Conservation (phyloP, 2,888 invertebrate genomes). For the Nymphalis polychloros region DNA sequence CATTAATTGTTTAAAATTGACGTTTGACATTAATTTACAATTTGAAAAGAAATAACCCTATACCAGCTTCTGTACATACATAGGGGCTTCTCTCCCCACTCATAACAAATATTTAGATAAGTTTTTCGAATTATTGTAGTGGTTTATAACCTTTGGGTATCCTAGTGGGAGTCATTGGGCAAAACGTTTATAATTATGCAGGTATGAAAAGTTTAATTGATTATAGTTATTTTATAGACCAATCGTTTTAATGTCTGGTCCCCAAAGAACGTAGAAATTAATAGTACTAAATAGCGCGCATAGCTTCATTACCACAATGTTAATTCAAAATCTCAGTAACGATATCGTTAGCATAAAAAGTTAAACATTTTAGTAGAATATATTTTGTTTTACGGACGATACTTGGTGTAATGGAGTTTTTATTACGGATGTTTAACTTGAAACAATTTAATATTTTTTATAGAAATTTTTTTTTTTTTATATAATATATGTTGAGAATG, state of each 20-base stretch:
- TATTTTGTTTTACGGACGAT: constrained; percentile 18
- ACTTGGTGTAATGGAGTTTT: constrained; percentile 13
- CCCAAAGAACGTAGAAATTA: background rate
- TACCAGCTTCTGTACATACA: no score
- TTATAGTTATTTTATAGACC: background rate
- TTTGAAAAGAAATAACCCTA: no score
- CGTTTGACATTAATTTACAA: no score
- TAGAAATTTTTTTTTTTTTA: no score
- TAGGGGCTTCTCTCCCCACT: no score
- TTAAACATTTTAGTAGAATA: constrained; percentile 19
- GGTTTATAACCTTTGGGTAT: no score
- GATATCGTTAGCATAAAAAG: constrained; percentile 21
- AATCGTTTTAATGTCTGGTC: background rate
- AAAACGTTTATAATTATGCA: background rate
- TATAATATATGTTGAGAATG: no score
- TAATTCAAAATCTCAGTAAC: constrained; percentile 18
- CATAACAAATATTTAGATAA: no score
- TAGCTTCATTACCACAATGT: background rate
- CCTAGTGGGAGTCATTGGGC: no score
- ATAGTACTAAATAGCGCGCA: background rate
- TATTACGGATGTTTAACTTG: background rate
- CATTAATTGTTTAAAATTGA: no score
- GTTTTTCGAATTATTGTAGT: no score
- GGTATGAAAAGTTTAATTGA: background rate
- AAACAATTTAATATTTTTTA: background rate